These are phyloP conservation scores for Nephila pilipes DNA, from an alignment of 1,140 invertebrate species.

Conservation along the genomic window DNA sequence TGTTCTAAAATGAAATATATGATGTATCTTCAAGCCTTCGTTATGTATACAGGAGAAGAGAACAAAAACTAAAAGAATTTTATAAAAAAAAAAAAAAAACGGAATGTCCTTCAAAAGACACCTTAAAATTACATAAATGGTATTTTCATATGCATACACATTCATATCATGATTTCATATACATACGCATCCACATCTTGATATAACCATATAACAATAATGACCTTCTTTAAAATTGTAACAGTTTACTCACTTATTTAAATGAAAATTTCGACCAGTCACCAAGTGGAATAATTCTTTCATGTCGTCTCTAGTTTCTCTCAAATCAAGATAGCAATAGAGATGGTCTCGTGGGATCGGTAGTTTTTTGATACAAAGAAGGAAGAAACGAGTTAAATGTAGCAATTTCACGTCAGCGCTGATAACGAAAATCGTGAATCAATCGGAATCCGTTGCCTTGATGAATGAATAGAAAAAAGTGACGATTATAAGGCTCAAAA, in stretches of 20 bases:
- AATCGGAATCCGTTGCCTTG: slow-evolving; percentile 6
- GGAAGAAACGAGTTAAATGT: slow-evolving; percentile 18
- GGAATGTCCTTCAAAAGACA: too few species aligned
- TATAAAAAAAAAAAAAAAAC: too few species aligned
- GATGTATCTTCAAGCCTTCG: too few species aligned
- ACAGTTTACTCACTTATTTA: background rate
- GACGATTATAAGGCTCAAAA: slow-evolving; percentile 58
- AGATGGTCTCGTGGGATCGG: background rate
- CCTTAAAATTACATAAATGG: too few species aligned
- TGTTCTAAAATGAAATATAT: too few species aligned
- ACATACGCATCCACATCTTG: too few species aligned
- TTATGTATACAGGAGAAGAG: too few species aligned
- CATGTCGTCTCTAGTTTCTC: slow-evolving; percentile 4
- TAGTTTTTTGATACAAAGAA: background rate
- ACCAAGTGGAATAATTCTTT: slow-evolving; percentile 37
- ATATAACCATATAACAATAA: too few species aligned
- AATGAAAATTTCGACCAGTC: background rate
- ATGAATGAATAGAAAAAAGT: slow-evolving; percentile 66
- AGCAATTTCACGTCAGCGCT: slow-evolving; percentile 56
- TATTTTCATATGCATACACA: too few species aligned
- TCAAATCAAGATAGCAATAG: background rate
- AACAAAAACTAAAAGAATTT: too few species aligned
- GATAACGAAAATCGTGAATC: slow-evolving; percentile 66
- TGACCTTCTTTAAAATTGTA: too few species aligned
- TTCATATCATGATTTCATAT: too few species aligned